Evolutionary conservation across 2,888 invertebrate species (phyloP).

Genomic region (Drosophila algonquin): DNA sequence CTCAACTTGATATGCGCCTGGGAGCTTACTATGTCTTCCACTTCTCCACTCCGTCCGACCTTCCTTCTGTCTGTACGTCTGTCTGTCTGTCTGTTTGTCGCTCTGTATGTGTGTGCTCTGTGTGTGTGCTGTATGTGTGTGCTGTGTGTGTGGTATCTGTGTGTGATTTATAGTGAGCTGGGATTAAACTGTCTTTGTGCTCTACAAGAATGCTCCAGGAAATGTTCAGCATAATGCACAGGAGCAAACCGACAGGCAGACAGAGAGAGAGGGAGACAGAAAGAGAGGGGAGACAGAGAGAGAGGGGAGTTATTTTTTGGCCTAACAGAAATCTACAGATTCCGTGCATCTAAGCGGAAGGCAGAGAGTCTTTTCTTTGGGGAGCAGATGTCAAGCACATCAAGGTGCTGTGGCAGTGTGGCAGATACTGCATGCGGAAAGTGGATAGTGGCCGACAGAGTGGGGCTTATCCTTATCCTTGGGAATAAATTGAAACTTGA

Average conservation of each 20-base stretch:
- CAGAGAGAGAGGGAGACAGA: not conserved
- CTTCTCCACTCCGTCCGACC: not conserved
- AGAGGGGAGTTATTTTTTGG: not conserved
- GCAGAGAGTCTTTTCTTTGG: not conserved
- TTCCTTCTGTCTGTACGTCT: not conserved
- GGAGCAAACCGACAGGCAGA: conserved; percentile 15
- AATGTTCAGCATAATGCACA: conserved; percentile 67
- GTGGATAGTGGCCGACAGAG: not conserved
- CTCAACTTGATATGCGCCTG: conserved; percentile 76
- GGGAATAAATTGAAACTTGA: not conserved
- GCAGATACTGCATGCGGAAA: too few species aligned
- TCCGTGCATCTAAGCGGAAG: not conserved
- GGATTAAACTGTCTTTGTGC: conserved; percentile 75
- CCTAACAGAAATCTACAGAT: not conserved
- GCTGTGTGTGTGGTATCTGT: conserved; percentile 30
- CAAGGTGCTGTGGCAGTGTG: not conserved
- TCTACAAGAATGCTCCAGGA: conserved; percentile 69
- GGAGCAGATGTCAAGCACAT: not conserved
- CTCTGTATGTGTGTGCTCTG: conserved; percentile 12
- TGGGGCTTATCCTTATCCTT: not conserved
- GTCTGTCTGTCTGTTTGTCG: conserved; percentile 21
- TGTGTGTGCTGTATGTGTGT: conserved; percentile 12
- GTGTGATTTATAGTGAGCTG: conserved; percentile 77
- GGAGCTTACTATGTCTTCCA: conserved; percentile 71
- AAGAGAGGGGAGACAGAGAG: not conserved